These are phyloP conservation scores for Pyrrhia umbra DNA, from an alignment of 2,888 invertebrate genomes.

Conservation along the genomic window DNA sequence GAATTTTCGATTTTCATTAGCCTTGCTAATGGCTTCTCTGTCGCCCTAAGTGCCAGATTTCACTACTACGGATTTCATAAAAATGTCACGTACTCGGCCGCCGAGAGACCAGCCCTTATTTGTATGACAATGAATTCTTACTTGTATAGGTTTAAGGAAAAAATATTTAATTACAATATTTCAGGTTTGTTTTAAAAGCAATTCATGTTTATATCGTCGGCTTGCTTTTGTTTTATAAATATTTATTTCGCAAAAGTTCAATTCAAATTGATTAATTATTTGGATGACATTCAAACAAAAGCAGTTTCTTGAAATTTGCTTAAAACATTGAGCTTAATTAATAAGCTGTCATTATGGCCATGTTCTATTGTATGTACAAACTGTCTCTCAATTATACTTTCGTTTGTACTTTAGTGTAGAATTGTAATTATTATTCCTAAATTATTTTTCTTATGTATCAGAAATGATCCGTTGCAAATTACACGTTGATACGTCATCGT, in stretches of 20 bases:
- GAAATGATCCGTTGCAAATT: neutral
- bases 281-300: neutral
- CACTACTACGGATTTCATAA: slow-evolving; percentile 6
- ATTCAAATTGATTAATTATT: neutral
- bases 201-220: too few relatives aligned
- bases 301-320: neutral
- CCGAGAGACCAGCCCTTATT: slow-evolving; percentile 26
- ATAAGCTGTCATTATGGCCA: neutral
- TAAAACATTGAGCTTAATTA: neutral
- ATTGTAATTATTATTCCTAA: too few relatives aligned
- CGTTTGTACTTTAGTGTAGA: neutral
- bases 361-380: neutral
- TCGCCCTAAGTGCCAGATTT: neutral
- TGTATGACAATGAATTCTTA: slow-evolving; percentile 30
- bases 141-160: slow-evolving; percentile 28
- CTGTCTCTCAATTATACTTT: neutral
- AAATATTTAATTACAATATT: too few relatives aligned
- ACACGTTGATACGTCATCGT: slow-evolving; percentile 4
- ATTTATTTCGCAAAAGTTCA: neutral
- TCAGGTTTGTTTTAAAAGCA: too few relatives aligned
- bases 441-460: too few relatives aligned
- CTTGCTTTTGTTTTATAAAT: too few relatives aligned
- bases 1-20: slow-evolving; percentile 32
- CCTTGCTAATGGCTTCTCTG: slow-evolving; percentile 17
- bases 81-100: slow-evolving; percentile 19